These are phyloP conservation scores for Caenorhabditis remanei DNA, from an alignment of 1,140 invertebrate species.

Conservation along the genomic window DNA sequence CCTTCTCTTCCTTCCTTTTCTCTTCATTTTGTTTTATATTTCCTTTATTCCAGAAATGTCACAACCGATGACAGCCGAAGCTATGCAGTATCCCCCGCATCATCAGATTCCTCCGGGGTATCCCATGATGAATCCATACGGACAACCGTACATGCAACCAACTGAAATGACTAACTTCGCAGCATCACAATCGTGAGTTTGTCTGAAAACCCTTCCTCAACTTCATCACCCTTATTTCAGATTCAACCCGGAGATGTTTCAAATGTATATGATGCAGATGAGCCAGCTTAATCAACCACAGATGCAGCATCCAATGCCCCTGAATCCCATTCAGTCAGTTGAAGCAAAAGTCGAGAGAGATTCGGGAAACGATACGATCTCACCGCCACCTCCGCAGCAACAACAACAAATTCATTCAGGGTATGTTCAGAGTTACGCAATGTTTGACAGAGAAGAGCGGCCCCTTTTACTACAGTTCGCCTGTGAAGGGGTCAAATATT, in stretches of 20 bases:
- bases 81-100: neutral
- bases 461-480: neutral
- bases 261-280: neutral
- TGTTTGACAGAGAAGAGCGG: constrained; percentile 31
- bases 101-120: neutral
- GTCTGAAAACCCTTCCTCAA: too few species aligned
- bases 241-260: neutral
- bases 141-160: neutral
- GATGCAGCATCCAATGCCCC: neutral
- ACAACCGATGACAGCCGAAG: neutral
- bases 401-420: neutral
- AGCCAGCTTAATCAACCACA: neutral
- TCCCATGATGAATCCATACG: neutral
- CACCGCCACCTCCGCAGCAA: neutral
- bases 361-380: constrained; percentile 1
- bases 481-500: neutral
- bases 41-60: constrained; percentile 7
- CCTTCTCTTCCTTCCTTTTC: too few species aligned
- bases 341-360: neutral
- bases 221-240: neutral
- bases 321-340: neutral
- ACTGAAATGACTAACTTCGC: neutral
- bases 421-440: constrained; percentile 16
- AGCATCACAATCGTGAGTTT: neutral
- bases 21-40: too few species aligned